phyloP scores from a whole-genome alignment of 2,888 invertebrate species.

The Sinopyrophorus schimmeli region DNA sequence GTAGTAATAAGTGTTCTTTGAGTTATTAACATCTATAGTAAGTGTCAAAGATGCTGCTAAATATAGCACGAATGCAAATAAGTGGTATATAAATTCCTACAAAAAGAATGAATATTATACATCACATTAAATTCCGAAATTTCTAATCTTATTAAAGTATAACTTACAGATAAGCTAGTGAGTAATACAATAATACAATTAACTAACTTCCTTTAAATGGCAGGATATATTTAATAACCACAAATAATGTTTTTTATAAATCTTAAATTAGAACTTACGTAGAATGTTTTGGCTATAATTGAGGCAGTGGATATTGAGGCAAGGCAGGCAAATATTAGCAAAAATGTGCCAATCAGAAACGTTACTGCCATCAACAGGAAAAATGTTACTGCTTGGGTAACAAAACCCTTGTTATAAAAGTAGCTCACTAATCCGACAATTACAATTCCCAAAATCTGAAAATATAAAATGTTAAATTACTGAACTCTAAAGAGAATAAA shows the following conservation, averaged over 20 bases:
- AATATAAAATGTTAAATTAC: too few species aligned
- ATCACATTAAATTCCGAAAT: too few species aligned
- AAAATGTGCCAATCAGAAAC: slow-evolving; percentile 79
- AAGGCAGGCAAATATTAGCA: slow-evolving; percentile 73
- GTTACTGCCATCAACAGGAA: slow-evolving; percentile 74
- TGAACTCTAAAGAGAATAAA: too few species aligned
- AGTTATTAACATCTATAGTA: slow-evolving; percentile 66
- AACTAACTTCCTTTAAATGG: too few species aligned
- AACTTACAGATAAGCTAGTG: too few species aligned
- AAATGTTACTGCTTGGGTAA: slow-evolving; percentile 62
- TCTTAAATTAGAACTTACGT: slow-evolving; percentile 75
- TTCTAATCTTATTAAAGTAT: too few species aligned
- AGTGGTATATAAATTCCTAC: slow-evolving; percentile 83
- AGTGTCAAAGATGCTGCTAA: slow-evolving; percentile 72
- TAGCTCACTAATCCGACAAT: slow-evolving; percentile 72
- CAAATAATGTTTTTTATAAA: too few species aligned
- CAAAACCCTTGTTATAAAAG: slow-evolving; percentile 55
- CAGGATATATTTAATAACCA: too few species aligned
- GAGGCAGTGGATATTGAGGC: slow-evolving; percentile 80
- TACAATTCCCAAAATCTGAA: slow-evolving; percentile 75
- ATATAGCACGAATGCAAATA: slow-evolving; percentile 72
- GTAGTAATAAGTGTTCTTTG: slow-evolving; percentile 50
- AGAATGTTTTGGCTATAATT: slow-evolving; percentile 79
- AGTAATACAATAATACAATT: too few species aligned
- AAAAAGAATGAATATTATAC: too few species aligned